Conservation (phyloP, 2,888 invertebrate genomes). For the Ctena decussata region DNA sequence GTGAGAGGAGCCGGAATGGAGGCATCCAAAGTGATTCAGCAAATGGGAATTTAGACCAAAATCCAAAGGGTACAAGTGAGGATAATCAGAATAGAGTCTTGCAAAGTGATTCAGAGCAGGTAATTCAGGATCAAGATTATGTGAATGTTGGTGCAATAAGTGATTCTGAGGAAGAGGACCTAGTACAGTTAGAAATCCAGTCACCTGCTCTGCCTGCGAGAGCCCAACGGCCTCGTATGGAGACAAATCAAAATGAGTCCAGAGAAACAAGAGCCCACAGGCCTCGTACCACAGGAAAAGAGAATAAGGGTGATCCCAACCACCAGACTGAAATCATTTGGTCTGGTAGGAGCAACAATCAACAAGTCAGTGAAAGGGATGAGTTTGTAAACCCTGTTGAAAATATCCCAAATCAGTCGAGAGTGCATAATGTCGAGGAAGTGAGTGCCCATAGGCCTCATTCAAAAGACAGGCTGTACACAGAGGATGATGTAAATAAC, state of each 20-base stretch:
- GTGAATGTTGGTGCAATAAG: background rate
- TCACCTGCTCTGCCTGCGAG: background rate
- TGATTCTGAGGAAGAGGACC: background rate
- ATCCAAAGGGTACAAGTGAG: background rate
- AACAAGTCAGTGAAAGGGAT: too few species aligned
- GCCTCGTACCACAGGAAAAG: background rate
- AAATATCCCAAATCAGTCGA: too few species aligned
- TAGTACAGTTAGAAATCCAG: background rate
- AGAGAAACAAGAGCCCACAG: background rate
- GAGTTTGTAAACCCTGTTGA: too few species aligned
- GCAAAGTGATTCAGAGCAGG: background rate
- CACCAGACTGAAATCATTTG: background rate
- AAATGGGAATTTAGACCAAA: background rate
- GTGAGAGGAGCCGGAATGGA: background rate
- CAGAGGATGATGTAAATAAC: too few species aligned
- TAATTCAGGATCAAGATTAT: background rate
- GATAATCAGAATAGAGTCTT: background rate
- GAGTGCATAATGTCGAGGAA: too few species aligned
- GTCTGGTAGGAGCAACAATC: background rate
- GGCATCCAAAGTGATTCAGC: background rate
- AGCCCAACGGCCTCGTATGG: constrained; percentile 1
- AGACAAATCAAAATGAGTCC: background rate
- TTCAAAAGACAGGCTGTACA: too few species aligned
- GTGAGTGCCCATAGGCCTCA: too few species aligned
- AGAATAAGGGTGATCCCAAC: background rate